Evolutionary conservation across 2,888 invertebrate species (phyloP), one percentile per base, ranked within the genome.

Genomic region (Macrostomum cliftonense): DNA sequence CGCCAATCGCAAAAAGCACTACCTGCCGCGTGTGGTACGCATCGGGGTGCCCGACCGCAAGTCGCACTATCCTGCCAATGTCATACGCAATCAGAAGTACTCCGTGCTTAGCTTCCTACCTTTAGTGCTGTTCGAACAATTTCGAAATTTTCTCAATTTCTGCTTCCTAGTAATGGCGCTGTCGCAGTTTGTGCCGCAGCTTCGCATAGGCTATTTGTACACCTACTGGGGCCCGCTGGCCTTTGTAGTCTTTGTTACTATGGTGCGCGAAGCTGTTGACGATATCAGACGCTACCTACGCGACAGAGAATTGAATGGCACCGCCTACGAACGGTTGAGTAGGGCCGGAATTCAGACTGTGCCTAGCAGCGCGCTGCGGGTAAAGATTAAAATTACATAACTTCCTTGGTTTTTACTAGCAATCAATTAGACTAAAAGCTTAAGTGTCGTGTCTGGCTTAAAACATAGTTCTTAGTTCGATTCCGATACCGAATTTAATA

Each of bases 201-300:
- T 97, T 57, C 77, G 86, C 59, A 88, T 99, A 62, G 95, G 97
- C 1, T 91, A 89, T 68, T 77, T 95, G 42, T 97, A 95, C 71
- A 99, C 97, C 0, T 99, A 99, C 71, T 99, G 97, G 97, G 95
- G 89, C 53, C 97, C 97, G 43, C 71, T 97, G 65, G 79, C 87
- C 60, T 97, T 99, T 73, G 97, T 99, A 21, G 74, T 99, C 50
- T 78, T 83, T 56, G 89, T 99, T 12, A 97, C 97, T 13, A 78
- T 97, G 68, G 83, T 85, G 64, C 79, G 97, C 46, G 97, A 99
- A 72, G 91, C 88, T 1, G 78, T 93, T 21, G 97, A 99, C 73
- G 97, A 99, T 72, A 79, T 88, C 62, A 77, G 91, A 57, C 76
- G 97, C 59, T 83, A 81, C 69, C 78, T 86, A 65, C 75, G 97